Evolutionary conservation across 1,140 invertebrate genomes (phyloP).

Genomic region (Drosophila rhopaloa): DNA sequence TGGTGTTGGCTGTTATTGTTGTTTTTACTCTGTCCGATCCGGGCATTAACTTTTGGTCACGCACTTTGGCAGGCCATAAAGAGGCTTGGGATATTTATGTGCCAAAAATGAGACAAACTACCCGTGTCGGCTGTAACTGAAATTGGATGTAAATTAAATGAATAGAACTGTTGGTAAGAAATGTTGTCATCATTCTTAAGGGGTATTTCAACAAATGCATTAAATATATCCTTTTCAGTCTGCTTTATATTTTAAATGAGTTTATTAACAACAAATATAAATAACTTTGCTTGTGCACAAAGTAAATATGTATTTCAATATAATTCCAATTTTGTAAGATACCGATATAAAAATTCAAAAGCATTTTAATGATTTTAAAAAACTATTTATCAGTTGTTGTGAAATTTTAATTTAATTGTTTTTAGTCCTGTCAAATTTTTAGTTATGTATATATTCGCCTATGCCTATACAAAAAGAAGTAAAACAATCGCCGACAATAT

Average conservation of each 20-base stretch:
- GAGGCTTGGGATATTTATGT: slow-evolving; percentile 9
- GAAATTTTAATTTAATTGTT: no score
- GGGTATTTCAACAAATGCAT: no score
- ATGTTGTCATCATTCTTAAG: no score
- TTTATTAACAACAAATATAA: no score
- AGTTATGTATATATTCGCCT: not conserved
- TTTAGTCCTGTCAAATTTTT: not conserved
- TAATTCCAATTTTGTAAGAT: no score
- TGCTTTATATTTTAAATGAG: no score
- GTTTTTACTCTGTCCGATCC: slow-evolving; percentile 37
- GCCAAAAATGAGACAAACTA: not conserved
- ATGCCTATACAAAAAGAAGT: not conserved
- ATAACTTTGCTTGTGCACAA: no score
- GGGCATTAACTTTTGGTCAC: slow-evolving; percentile 41
- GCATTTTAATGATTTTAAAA: no score
- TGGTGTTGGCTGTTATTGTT: slow-evolving; percentile 50
- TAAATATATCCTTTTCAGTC: no score
- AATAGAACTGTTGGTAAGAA: not conserved
- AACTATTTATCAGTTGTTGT: no score
- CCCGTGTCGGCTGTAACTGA: slow-evolving; percentile 6
- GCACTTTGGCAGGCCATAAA: slow-evolving; percentile 8
- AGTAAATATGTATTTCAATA: no score
- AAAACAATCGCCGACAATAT: slow-evolving; percentile 21
- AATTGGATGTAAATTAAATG: slow-evolving; percentile 23
- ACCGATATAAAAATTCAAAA: no score